These are phyloP conservation scores for Carposina sasakii DNA, from an alignment of 1,140 invertebrate genomes.

Conservation along the genomic window DNA sequence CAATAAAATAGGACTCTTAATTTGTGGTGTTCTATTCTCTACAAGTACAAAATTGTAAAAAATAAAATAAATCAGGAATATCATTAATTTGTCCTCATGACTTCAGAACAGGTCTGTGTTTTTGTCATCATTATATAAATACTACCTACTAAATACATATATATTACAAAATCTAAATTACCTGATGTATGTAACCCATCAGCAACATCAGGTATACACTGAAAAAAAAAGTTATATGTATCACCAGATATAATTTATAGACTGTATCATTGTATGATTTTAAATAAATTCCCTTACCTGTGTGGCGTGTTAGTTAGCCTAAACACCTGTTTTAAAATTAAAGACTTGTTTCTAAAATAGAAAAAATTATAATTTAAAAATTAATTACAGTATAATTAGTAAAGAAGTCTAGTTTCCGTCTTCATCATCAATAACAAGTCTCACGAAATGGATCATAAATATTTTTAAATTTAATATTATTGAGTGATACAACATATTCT, in stretches of 20 bases:
- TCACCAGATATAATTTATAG: no score
- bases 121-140: slow-evolving; percentile 29
- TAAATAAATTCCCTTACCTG: no score
- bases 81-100: slow-evolving; percentile 30
- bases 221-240: no score
- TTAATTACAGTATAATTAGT: slow-evolving; percentile 68
- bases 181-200: no score
- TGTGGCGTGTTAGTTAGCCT: no score
- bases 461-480: slow-evolving; percentile 18
- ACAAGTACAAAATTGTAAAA: slow-evolving; percentile 6
- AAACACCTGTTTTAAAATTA: slow-evolving; percentile 31
- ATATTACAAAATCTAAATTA: slow-evolving; percentile 9
- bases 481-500: slow-evolving; percentile 24
- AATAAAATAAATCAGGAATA: slow-evolving; percentile 5
- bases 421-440: slow-evolving; percentile 38
- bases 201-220: no score
- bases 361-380: slow-evolving; percentile 72
- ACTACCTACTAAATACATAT: slow-evolving; percentile 3
- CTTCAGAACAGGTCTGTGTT: slow-evolving; percentile 51
- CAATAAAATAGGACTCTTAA: no score
- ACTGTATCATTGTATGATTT: no score
- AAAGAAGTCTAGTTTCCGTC: slow-evolving; percentile 41
- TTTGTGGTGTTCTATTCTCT: slow-evolving; percentile 21
- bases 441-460: slow-evolving; percentile 23
- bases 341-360: slow-evolving; percentile 46